These are phyloP conservation scores for Ploceus nigricollis DNA, from an alignment of 2,113 vertebrate genomes.

Conservation along the genomic window DNA sequence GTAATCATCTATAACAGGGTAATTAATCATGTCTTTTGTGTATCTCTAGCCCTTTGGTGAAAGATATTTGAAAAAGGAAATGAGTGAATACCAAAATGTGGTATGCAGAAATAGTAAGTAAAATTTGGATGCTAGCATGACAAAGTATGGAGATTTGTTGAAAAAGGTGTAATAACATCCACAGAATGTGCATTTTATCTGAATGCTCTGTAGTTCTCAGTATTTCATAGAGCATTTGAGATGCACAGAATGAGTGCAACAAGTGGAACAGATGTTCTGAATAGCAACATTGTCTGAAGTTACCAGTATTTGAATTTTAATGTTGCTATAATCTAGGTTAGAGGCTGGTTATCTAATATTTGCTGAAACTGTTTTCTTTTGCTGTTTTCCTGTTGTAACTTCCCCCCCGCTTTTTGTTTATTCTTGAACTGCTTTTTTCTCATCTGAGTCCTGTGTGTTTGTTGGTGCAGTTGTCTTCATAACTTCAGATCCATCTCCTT, in stretches of 20 bases:
- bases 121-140: background rate
- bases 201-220: background rate
- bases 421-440: background rate
- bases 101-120: background rate
- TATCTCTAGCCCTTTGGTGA: background rate
- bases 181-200: background rate
- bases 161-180: background rate
- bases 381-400: background rate
- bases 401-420: rapidly evolving
- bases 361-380: background rate
- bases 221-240: background rate
- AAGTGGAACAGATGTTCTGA: background rate
- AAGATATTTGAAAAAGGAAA: background rate
- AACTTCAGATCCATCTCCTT: background rate
- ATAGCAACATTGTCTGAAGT: background rate
- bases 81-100: background rate
- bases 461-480: background rate
- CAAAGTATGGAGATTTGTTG: background rate
- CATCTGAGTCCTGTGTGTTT: background rate
- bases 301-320: background rate
- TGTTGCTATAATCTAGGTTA: background rate
- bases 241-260: background rate
- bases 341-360: background rate
- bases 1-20: background rate
- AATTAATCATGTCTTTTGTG: background rate